These are phyloP conservation scores for Theocolax elegans DNA, from an alignment of 1,140 invertebrate genomes.

Conservation along the genomic window DNA sequence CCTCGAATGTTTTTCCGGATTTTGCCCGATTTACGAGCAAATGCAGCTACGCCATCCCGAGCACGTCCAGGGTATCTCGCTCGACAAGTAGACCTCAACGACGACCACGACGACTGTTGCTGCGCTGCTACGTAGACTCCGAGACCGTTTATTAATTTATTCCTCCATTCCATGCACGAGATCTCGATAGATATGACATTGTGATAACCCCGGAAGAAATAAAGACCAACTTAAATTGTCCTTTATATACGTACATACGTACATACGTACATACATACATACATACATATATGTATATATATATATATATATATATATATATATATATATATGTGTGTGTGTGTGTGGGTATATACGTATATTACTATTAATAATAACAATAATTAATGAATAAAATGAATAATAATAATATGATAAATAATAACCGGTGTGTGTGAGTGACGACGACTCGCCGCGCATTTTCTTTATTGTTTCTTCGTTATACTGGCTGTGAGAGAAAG, in stretches of 20 bases:
- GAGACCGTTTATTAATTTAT: slow-evolving; percentile 3
- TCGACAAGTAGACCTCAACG: slow-evolving; percentile 21
- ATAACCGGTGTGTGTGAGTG: too few species aligned
- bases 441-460: too few species aligned
- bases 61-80: slow-evolving; percentile 24
- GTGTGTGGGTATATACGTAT: too few species aligned
- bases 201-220: slow-evolving; percentile 28
- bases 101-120: not conserved
- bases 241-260: not conserved
- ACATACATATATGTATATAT: too few species aligned
- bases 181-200: slow-evolving; percentile 26
- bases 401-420: too few species aligned
- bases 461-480: too few species aligned
- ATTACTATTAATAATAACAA: too few species aligned
- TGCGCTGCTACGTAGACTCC: not conserved
- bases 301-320: too few species aligned
- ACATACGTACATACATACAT: not conserved
- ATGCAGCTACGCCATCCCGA: slow-evolving; percentile 30
- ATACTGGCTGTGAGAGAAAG: not conserved
- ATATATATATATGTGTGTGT: too few species aligned
- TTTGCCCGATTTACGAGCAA: slow-evolving; percentile 44
- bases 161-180: slow-evolving; percentile 33
- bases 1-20: slow-evolving; percentile 56
- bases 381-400: too few species aligned
- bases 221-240: not conserved